Conservation (phyloP, 2,888 invertebrate genomes). For the Polietes domitor region DNA sequence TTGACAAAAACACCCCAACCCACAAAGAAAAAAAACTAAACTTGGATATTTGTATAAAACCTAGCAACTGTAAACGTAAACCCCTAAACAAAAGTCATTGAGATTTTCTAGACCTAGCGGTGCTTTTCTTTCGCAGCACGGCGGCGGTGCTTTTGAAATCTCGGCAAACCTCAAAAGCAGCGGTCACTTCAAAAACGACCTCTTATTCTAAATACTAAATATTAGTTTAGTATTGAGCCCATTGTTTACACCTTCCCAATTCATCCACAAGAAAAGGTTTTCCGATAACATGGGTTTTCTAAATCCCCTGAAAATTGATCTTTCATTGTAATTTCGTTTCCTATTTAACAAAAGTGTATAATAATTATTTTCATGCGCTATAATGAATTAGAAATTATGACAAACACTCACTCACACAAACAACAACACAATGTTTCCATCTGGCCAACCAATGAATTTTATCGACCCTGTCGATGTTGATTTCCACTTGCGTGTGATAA, state of each 20-base stretch:
- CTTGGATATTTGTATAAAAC: too few species aligned
- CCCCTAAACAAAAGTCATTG: not conserved
- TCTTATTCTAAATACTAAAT: slow-evolving; percentile 36
- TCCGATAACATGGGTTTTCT: not conserved
- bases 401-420: too few species aligned
- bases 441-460: too few species aligned
- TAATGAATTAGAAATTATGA: not conserved
- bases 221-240: not conserved
- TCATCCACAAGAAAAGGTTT: not conserved
- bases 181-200: slow-evolving; percentile 51
- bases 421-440: too few species aligned
- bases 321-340: slow-evolving; percentile 1
- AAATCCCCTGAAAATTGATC: slow-evolving; percentile 1
- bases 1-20: too few species aligned
- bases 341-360: not conserved
- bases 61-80: not conserved
- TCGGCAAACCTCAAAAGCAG: not conserved
- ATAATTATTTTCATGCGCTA: not conserved
- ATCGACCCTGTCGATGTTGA: too few species aligned
- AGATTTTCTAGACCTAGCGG: slow-evolving; percentile 48
- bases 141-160: slow-evolving; percentile 46
- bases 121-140: slow-evolving; percentile 13
- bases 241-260: not conserved
- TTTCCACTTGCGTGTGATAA: too few species aligned
- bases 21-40: too few species aligned